Conservation (phyloP, 2,888 invertebrate species). For the Amphiduros pacificus region DNA sequence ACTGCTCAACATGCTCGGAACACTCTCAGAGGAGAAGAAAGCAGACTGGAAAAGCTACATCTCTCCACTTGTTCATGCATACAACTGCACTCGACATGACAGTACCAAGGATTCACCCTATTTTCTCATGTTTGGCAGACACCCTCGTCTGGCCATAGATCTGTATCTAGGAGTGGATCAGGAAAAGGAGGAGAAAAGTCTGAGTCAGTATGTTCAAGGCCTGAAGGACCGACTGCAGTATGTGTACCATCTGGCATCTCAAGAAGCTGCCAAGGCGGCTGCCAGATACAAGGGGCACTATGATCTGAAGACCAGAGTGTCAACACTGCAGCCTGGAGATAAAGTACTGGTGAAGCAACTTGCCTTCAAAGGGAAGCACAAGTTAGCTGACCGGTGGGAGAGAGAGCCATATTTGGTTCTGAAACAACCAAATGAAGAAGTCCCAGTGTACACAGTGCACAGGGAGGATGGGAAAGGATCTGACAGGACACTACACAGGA, state of each 20-base stretch:
- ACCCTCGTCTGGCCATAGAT: conserved; percentile 16
- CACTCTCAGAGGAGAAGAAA: conserved; percentile 21
- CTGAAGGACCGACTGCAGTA: no score
- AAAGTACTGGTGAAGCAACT: background rate
- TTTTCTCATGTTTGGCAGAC: conserved; percentile 24
- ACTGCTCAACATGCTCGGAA: conserved; percentile 24
- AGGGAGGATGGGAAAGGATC: no score
- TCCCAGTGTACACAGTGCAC: background rate
- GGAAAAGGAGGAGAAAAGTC: no score
- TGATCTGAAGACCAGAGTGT: no score
- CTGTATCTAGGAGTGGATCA: no score
- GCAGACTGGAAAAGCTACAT: conserved; percentile 20
- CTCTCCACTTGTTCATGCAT: conserved; percentile 18
- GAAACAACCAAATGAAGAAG: background rate
- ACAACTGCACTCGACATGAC: conserved; percentile 24
- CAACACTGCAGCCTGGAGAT: no score
- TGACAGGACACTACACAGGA: no score
- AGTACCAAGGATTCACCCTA: conserved; percentile 16
- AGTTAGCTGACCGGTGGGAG: background rate
- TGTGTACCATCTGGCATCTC: no score
- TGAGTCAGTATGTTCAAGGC: no score
- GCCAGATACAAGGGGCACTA: no score
- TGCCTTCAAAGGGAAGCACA: background rate
- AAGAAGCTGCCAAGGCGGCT: no score
- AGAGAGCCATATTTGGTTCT: background rate